These are phyloP conservation scores for Rhagium mordax DNA, from an alignment of 2,888 invertebrate genomes.

Conservation along the genomic window DNA sequence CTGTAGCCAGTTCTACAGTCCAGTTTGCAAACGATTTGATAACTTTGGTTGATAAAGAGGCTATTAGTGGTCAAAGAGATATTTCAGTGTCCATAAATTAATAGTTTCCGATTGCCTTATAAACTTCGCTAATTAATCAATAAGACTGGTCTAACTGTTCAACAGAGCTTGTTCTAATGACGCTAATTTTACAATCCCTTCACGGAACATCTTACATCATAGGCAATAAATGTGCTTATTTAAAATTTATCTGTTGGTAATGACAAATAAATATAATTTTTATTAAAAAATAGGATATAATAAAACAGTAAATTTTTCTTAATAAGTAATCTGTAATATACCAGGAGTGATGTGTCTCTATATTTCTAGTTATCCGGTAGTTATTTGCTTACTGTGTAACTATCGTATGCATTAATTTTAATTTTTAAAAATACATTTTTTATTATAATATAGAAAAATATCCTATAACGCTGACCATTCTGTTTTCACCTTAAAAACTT, in stretches of 20 bases:
- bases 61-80: background rate
- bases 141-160: background rate
- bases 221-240: no score
- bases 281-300: no score
- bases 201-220: background rate
- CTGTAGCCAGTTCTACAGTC: background rate
- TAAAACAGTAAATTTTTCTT: no score
- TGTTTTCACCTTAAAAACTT: background rate
- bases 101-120: background rate
- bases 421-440: no score
- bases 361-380: no score
- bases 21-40: background rate
- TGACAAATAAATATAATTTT: no score
- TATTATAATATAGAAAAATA: no score
- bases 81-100: constrained; percentile 8
- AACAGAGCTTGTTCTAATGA: background rate
- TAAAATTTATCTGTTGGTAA: no score
- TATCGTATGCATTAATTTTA: no score
- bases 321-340: no score
- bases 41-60: constrained; percentile 7
- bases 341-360: no score
- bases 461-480: background rate
- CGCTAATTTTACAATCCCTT: background rate
- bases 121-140: constrained; percentile 20
- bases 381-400: no score